Evolutionary conservation across 2,113 vertebrate genomes (phyloP).

Genomic region (Corydoras maculifer): DNA sequence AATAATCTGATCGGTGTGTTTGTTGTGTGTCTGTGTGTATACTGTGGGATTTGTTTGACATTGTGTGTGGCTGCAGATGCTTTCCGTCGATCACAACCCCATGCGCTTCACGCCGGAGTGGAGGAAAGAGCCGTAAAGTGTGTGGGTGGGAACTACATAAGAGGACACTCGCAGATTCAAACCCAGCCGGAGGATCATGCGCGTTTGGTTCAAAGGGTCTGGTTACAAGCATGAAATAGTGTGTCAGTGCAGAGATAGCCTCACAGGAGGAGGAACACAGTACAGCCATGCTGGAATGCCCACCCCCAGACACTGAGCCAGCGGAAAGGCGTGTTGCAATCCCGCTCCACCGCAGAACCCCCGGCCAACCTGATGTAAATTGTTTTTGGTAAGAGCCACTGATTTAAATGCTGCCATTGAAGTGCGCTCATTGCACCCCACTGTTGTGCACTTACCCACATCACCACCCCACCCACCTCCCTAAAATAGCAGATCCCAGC

Average conservation of each 20-base stretch:
- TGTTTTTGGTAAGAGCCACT: too few relatives aligned
- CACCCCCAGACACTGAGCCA: slow-evolving; percentile 23
- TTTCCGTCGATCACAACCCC: slow-evolving; percentile 1
- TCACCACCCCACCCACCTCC: too few relatives aligned
- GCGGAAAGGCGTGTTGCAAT: slow-evolving; percentile 21
- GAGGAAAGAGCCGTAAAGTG: slow-evolving; percentile 28
- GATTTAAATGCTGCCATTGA: too few relatives aligned
- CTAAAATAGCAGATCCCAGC: too few relatives aligned
- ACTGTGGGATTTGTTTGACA: background rate
- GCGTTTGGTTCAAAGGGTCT: slow-evolving; percentile 42
- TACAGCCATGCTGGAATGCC: slow-evolving; percentile 41
- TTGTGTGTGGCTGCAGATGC: background rate
- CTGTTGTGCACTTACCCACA: too few relatives aligned
- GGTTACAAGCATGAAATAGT: slow-evolving; percentile 41
- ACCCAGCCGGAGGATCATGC: slow-evolving; percentile 36
- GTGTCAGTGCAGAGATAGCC: slow-evolving; percentile 39
- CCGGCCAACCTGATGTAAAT: too few relatives aligned
- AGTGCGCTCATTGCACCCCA: too few relatives aligned
- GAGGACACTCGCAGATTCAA: slow-evolving; percentile 26
- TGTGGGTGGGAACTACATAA: slow-evolving; percentile 18
- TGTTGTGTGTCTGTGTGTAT: background rate
- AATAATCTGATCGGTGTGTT: background rate
- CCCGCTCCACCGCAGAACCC: background rate
- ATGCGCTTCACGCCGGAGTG: background rate
- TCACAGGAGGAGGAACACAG: slow-evolving; percentile 39